These are phyloP conservation scores for Rhynchomys soricoides DNA, from an alignment of 2,113 vertebrate species.

Conservation along the genomic window DNA sequence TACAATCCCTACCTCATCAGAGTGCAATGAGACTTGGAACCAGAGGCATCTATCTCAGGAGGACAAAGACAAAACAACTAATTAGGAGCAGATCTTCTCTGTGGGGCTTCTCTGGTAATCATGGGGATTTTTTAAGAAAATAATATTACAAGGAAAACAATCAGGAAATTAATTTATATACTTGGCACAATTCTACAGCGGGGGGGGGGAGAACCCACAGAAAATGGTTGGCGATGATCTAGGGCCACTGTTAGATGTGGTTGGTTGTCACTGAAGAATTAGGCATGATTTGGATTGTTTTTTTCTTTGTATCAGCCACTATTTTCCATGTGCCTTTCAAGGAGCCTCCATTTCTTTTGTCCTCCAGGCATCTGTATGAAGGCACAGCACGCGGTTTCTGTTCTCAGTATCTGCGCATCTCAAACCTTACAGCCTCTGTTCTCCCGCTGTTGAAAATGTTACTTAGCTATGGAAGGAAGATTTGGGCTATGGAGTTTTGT, in stretches of 20 bases:
- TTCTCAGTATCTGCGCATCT: background rate
- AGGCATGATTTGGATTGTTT: background rate
- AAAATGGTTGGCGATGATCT: background rate
- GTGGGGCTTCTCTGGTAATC: background rate
- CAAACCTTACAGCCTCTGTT: background rate
- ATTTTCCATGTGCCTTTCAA: background rate
- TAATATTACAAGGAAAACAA: slow-evolving; percentile 16
- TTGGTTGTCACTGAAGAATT: background rate
- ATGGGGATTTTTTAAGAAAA: background rate
- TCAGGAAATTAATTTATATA: background rate
- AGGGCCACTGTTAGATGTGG: background rate
- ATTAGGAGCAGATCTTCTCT: background rate
- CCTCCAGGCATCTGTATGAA: background rate
- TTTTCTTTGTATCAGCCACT: background rate
- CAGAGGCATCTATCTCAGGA: slow-evolving; percentile 20
- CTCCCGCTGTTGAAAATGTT: background rate
- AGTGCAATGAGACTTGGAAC: slow-evolving; percentile 5
- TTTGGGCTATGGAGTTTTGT: background rate
- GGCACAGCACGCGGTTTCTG: background rate
- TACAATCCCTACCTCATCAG: background rate
- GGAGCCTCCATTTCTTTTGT: background rate
- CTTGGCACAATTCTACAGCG: background rate
- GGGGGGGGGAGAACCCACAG: background rate
- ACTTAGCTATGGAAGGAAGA: background rate
- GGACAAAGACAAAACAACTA: slow-evolving; percentile 8